Evolutionary conservation across 2,797 vertebrate species (phyloP).

Genomic region (Sitta carolinensis): DNA sequence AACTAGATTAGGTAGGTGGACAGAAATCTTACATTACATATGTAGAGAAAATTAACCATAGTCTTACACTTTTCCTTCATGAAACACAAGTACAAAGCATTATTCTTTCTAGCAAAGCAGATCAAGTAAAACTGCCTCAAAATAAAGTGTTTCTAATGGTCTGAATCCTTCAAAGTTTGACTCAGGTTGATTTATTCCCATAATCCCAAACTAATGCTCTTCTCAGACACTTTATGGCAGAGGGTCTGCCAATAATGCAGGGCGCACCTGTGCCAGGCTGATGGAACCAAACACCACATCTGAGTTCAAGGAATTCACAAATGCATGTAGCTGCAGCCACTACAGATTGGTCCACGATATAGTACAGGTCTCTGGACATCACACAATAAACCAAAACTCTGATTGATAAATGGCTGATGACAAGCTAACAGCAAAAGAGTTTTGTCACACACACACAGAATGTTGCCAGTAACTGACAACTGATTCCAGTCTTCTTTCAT

Average conservation of each 20-base stretch:
- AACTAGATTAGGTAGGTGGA: background rate
- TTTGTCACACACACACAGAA: background rate
- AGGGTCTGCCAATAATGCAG: background rate
- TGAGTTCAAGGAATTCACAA: background rate
- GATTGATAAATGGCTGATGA: background rate
- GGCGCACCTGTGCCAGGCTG: background rate
- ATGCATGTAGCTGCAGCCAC: background rate
- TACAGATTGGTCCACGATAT: background rate
- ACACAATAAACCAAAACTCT: background rate
- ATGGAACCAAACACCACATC: background rate
- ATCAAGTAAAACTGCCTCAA: background rate
- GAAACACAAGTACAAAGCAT: background rate
- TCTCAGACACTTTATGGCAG: fast-evolving
- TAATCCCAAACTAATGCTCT: background rate
- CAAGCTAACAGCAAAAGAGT: background rate
- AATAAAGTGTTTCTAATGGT: background rate
- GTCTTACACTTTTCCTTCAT: background rate
- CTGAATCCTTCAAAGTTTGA: background rate
- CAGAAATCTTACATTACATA: background rate
- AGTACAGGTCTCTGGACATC: background rate
- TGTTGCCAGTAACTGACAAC: background rate
- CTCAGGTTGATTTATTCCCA: background rate
- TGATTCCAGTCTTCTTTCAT: background rate
- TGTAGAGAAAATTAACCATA: background rate
- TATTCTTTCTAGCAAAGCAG: background rate